These are phyloP conservation scores for Holcopasites calliopsidis DNA, from an alignment of 1,140 invertebrate species.

Conservation along the genomic window DNA sequence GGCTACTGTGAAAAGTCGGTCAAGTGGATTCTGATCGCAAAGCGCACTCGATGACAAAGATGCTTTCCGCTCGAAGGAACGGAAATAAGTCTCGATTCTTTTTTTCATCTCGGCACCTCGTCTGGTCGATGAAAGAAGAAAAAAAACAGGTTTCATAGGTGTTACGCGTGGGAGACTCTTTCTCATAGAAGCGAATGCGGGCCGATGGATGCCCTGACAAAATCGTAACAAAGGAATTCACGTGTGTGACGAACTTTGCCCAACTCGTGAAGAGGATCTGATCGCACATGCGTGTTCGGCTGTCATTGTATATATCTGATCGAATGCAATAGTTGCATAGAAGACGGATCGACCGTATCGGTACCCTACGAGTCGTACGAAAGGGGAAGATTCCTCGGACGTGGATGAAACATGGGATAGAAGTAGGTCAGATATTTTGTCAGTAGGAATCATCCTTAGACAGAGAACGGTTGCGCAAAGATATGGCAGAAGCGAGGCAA, in stretches of 20 bases:
- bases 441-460: too few relatives aligned
- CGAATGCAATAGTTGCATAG: not conserved
- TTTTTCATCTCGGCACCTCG: constrained; percentile 45
- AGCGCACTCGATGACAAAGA: constrained; percentile 55
- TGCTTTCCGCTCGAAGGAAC: constrained; percentile 61
- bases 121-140: constrained; percentile 51
- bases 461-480: not conserved
- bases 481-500: constrained; percentile 61
- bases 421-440: constrained; percentile 59
- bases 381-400: constrained; percentile 49
- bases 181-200: constrained; percentile 35
- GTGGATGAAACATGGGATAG: constrained; percentile 43
- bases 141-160: constrained; percentile 69
- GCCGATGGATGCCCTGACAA: constrained; percentile 54
- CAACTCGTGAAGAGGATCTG: not conserved
- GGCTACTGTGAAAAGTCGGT: constrained; percentile 59
- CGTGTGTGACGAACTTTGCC: constrained; percentile 62
- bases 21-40: constrained; percentile 57
- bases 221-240: constrained; percentile 59
- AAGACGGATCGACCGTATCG: constrained; percentile 36
- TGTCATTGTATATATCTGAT: not conserved
- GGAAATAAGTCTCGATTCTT: constrained; percentile 64
- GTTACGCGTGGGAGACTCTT: constrained; percentile 74
- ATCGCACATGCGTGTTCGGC: not conserved
- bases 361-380: constrained; percentile 50